Percentiles rank a stretch among this genome's conserved stretches.
Conservation (phyloP, 2,797 vertebrate genomes). For the Leptodactylus fallax region DNA sequence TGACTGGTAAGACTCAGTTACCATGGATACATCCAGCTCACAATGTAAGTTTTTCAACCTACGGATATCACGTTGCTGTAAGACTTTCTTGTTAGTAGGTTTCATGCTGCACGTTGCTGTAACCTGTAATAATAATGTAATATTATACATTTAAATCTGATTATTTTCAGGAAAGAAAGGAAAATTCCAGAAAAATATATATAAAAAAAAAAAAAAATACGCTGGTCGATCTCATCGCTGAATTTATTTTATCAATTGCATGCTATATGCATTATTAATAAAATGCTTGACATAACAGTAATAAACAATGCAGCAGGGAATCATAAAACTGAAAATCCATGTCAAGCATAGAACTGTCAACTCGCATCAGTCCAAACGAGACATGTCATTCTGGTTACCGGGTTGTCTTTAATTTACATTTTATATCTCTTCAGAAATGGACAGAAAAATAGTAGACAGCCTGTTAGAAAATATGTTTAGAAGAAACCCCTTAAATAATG, state of each 20-base stretch:
- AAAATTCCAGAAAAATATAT: too few species aligned
- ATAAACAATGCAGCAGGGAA: background rate
- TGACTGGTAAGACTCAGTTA: conserved; percentile 51
- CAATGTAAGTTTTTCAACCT: conserved; percentile 26
- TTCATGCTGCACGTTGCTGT: background rate
- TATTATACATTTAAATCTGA: background rate
- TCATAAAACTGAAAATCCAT: background rate
- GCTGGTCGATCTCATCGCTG: background rate
- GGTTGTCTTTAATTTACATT: background rate
- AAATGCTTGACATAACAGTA: background rate
- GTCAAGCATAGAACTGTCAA: background rate
- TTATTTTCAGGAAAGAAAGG: background rate
- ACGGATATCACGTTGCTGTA: background rate
- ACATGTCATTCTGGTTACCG: background rate
- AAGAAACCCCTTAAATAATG: background rate
- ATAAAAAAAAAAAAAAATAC: background rate
- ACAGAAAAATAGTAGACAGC: background rate
- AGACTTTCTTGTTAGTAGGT: background rate
- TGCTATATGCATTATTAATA: background rate
- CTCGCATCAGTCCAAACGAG: background rate
- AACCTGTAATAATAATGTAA: background rate
- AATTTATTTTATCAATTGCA: background rate
- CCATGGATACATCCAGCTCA: conserved; percentile 51
- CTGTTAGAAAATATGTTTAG: background rate
- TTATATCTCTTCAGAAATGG: background rate